Base-by-base conservation (phyloP, 2,113 vertebrate species). In the Coreoperca whiteheadi region DNA sequence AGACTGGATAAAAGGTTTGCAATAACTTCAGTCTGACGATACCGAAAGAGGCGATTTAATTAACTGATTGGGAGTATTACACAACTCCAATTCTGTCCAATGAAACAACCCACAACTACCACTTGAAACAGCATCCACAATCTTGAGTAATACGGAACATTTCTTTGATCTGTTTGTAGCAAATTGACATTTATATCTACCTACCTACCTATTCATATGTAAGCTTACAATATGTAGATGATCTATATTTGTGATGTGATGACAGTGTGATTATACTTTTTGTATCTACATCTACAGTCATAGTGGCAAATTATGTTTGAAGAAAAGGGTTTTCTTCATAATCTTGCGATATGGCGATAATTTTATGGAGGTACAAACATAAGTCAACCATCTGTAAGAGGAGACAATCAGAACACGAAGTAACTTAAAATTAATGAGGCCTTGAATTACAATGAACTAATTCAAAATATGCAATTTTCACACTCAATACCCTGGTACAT, bases 31-130 rank as follows among this genome's bases (percentile, higher is more conserved):
- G 63, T 50, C 34, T 77, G 64, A 74, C 4, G 20, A 32, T 15
- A 68, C 53, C 23, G 59, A 76, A 37, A 28, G 48, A 80, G 56
- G 46, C 2, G 53, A 85, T 91, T 85, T 79, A 80, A 86, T 89
- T 89, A 85, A 85, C 84, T 82, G 72, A 82, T 72, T 85, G 30
- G 54, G 74, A 66, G 63, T 11, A 74, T 86, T 80, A 85, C 71
- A 74, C 68, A 86, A 80, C 43, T 39, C 51, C 23, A 34, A 71
- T 75, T 82, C 25, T 57, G 70, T 72, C 57, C 71, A 56, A 67
- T 72, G 37, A 82, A 4, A 28, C 59, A 61, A 70, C 41, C 32
- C 41, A 82, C 61, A 85, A 67, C 46, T 28, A 43, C 43, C 56
- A 23, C 50, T n/a, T 34, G 23, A 77, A 66, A 65, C 28, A 34